These are phyloP conservation scores for Platanista minor DNA, from an alignment of 2,113 vertebrate genomes.

Conservation along the genomic window DNA sequence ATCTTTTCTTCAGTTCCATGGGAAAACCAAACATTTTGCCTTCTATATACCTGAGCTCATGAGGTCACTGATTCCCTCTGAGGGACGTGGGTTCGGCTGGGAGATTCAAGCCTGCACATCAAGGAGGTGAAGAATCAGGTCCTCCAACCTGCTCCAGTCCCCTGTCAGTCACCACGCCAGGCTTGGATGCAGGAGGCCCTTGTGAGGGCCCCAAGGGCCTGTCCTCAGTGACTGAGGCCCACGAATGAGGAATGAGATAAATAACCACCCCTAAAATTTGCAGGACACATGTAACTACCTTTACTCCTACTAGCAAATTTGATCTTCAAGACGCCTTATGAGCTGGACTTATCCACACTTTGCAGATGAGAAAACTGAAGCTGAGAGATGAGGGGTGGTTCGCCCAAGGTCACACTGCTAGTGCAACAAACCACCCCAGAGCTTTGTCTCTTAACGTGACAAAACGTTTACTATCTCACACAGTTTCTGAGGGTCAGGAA, in stretches of 20 bases:
- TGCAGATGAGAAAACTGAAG: not conserved
- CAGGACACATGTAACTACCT: not conserved
- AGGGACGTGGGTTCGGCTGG: not conserved
- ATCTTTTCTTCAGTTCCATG: not conserved
- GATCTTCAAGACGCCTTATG: not conserved
- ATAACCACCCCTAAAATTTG: not conserved
- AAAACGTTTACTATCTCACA: not conserved
- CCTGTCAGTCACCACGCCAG: not conserved
- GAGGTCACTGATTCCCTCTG: not conserved
- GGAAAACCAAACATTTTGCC: not conserved
- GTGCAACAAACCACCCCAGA: not conserved
- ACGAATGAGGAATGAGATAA: not conserved
- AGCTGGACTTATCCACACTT: not conserved
- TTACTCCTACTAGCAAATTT: not conserved
- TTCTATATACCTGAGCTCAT: not conserved
- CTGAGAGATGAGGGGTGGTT: not conserved
- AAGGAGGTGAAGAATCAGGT: not conserved
- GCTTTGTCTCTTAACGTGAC: not conserved
- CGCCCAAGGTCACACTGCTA: not conserved
- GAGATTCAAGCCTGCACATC: not conserved
- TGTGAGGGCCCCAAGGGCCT: not conserved
- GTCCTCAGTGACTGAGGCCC: not conserved
- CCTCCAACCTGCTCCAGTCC: not conserved
- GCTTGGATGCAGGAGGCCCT: not conserved
- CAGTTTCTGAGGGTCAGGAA: not conserved